A percentile compares a stretch with the other conserved stretches of the same genome.
phyloP scores from a whole-genome alignment of 2,888 invertebrate species.

The Hedya salicella region DNA sequence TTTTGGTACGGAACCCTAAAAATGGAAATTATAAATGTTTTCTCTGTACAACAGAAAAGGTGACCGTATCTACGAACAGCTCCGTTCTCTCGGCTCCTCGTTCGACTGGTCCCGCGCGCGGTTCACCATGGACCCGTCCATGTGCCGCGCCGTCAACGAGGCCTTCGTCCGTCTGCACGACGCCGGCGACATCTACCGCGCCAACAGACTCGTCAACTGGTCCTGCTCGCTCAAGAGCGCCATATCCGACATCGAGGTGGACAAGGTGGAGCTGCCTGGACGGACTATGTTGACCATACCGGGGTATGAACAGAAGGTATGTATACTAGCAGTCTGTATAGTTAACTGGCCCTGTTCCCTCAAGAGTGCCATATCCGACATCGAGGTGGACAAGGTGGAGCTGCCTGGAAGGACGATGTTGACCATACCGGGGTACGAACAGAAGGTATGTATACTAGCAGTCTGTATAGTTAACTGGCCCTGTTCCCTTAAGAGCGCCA shows the following conservation, averaged over 20 bases:
- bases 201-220: conserved; percentile 99
- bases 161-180: conserved; percentile 97
- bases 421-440: conserved; percentile 95
- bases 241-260: conserved; percentile 99
- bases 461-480: conserved; percentile 97
- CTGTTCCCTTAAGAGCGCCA: conserved; percentile 97
- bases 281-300: conserved; percentile 95
- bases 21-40: too few relatives aligned
- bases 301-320: conserved; percentile 91
- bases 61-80: conserved; percentile 90
- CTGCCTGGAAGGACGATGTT: conserved; percentile 93
- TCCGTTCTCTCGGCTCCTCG: conserved; percentile 94
- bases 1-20: too few relatives aligned
- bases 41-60: conserved; percentile 88
- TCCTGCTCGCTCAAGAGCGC: conserved; percentile 98
- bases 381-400: conserved; percentile 98
- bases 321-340: conserved; percentile 73
- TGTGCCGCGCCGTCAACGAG: conserved; percentile 95
- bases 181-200: conserved; percentile 94
- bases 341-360: conserved; percentile 99
- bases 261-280: conserved; percentile 95
- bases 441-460: conserved; percentile 86
- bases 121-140: conserved; percentile 98
- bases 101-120: conserved; percentile 97
- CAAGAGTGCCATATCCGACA: conserved; percentile 99